Conservation (phyloP, 2,797 vertebrate species). For the Enoplosus armatus region DNA sequence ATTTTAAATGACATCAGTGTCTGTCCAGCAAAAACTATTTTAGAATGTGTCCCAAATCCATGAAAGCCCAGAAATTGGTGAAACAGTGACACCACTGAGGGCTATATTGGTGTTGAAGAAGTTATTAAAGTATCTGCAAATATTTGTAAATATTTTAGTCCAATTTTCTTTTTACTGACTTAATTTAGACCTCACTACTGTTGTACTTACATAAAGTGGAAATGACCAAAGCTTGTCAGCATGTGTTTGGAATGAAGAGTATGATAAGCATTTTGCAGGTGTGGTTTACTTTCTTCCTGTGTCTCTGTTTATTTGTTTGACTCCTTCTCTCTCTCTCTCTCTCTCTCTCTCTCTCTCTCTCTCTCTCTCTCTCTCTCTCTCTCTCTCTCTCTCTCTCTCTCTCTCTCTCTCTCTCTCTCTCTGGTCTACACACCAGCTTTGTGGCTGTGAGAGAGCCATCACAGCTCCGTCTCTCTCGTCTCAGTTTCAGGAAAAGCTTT, state of each 20-base stretch:
- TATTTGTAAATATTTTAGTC: too few species aligned
- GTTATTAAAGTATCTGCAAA: too few species aligned
- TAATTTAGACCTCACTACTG: not conserved
- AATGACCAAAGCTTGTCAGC: slow-evolving; percentile 26
- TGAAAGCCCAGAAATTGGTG: too few species aligned
- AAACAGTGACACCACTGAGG: too few species aligned
- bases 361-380: not conserved
- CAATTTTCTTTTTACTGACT: too few species aligned
- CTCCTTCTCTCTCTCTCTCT: slow-evolving; percentile 5
- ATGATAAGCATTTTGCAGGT: slow-evolving; percentile 46
- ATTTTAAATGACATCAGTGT: too few species aligned
- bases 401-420: slow-evolving; percentile 5
- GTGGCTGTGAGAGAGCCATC: slow-evolving; percentile 65
- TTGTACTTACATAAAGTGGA: not conserved
- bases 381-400: not conserved
- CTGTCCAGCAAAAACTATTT: too few species aligned
- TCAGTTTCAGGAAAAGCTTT: slow-evolving; percentile 82
- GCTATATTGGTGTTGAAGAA: too few species aligned
- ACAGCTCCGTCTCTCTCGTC: slow-evolving; percentile 58
- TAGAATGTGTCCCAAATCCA: too few species aligned
- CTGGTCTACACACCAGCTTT: slow-evolving; percentile 45
- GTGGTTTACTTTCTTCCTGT: slow-evolving; percentile 32
- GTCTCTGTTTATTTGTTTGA: slow-evolving; percentile 43
- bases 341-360: not conserved
- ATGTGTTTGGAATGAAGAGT: slow-evolving; percentile 51